These are phyloP conservation scores for Sinelater perroti DNA, from an alignment of 2,888 invertebrate genomes.

Conservation along the genomic window DNA sequence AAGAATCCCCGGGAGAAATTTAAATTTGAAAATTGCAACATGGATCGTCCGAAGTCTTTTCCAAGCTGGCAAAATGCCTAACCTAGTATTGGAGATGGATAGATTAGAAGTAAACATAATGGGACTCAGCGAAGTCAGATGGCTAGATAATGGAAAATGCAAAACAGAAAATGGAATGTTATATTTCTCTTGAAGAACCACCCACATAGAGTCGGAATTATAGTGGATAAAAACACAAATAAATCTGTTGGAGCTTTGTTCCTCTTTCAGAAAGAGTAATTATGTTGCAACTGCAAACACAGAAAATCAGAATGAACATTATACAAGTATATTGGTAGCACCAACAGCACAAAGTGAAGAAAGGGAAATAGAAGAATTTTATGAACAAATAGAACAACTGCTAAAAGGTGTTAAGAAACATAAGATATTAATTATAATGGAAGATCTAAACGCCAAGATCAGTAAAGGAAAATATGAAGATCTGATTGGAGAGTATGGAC, in stretches of 20 bases:
- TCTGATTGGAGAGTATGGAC: conserved; percentile 4
- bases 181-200: not conserved
- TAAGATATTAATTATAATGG: not conserved
- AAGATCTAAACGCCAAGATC: conserved; percentile 13
- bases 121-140: conserved; percentile 1
- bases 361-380: not conserved
- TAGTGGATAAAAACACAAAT: not conserved
- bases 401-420: conserved; percentile 11
- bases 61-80: conserved; percentile 1
- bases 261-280: not conserved
- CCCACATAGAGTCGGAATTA: not conserved
- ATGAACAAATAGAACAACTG: not conserved
- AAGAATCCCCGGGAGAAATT: no score
- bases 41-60: conserved; percentile 10
- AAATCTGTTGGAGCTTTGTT: conserved; percentile 1
- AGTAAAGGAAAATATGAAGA: conserved; percentile 5
- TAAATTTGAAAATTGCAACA: no score
- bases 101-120: conserved; percentile 8
- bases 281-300: not conserved
- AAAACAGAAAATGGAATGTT: not conserved
- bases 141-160: not conserved
- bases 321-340: conserved; percentile 5
- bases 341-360: conserved; percentile 1
- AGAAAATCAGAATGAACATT: not conserved
- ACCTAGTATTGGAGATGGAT: conserved; percentile 5